Conservation (phyloP, 2,797 vertebrate genomes). For the Crocidura indochinensis region DNA sequence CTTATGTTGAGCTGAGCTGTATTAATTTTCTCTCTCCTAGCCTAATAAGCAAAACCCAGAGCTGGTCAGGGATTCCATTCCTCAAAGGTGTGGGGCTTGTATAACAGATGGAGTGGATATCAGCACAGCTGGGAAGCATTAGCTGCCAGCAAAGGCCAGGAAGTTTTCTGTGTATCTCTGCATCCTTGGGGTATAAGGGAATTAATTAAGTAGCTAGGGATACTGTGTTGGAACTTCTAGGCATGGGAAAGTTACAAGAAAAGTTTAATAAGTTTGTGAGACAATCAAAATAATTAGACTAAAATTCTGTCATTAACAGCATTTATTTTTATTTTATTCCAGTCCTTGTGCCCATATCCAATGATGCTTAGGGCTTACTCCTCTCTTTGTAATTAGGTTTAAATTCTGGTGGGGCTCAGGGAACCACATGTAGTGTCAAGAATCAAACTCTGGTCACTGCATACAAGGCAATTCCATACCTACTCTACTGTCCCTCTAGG, state of each 20-base stretch:
- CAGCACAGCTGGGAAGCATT: not conserved
- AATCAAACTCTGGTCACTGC: not conserved
- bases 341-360: no score
- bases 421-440: not conserved
- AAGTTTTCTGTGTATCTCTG: not conserved
- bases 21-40: not conserved
- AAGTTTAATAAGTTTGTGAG: slow-evolving; percentile 27
- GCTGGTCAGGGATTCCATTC: not conserved
- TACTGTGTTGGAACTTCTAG: not conserved
- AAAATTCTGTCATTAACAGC: not conserved
- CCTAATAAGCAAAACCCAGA: slow-evolving; percentile 13
- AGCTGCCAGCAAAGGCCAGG: not conserved
- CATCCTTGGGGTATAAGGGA: no score
- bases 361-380: no score
- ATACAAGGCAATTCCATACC: not conserved
- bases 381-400: no score
- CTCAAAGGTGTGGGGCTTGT: not conserved
- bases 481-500: not conserved
- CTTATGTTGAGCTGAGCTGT: not conserved
- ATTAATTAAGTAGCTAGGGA: not conserved
- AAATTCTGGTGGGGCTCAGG: no score
- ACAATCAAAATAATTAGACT: slow-evolving; percentile 16
- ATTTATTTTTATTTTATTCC: no score
- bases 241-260: not conserved
- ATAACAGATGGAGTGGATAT: not conserved